Evolutionary conservation across 2,113 vertebrate genomes (phyloP).

Genomic region (Acanthisitta chloris): DNA sequence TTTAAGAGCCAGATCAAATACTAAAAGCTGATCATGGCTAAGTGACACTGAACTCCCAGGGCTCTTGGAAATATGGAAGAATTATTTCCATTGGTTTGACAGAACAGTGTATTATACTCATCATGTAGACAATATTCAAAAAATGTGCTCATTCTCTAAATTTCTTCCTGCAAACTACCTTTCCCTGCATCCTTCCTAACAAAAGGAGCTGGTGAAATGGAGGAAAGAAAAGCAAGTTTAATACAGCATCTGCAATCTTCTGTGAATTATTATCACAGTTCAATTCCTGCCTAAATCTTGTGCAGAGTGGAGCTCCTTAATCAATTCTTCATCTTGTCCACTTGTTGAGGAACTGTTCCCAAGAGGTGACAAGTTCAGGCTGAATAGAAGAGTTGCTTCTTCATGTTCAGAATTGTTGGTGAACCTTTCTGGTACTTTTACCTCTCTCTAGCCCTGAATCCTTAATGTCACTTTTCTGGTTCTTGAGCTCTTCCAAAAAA

Average conservation of each 20-base stretch:
- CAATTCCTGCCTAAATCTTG: background rate
- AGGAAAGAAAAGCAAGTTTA: background rate
- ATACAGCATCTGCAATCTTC: background rate
- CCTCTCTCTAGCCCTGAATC: background rate
- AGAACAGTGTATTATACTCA: background rate
- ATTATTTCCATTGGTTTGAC: background rate
- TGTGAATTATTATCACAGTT: background rate
- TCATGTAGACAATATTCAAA: background rate
- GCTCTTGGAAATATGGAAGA: background rate
- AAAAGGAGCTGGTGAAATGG: background rate
- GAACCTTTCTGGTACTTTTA: background rate
- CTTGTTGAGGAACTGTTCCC: background rate
- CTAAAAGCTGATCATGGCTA: background rate
- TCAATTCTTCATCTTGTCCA: background rate
- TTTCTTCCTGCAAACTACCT: background rate
- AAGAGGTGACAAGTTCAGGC: background rate
- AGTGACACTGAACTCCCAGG: background rate
- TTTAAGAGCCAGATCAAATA: conserved; percentile 49
- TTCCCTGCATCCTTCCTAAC: background rate
- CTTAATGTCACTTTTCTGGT: background rate
- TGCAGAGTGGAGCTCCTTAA: background rate
- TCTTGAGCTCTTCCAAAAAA: background rate
- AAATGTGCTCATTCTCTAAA: background rate
- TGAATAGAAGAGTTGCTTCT: background rate
- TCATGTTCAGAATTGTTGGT: background rate